Conservation (phyloP, 2,113 vertebrate species). For the Pygoscelis adeliae region DNA sequence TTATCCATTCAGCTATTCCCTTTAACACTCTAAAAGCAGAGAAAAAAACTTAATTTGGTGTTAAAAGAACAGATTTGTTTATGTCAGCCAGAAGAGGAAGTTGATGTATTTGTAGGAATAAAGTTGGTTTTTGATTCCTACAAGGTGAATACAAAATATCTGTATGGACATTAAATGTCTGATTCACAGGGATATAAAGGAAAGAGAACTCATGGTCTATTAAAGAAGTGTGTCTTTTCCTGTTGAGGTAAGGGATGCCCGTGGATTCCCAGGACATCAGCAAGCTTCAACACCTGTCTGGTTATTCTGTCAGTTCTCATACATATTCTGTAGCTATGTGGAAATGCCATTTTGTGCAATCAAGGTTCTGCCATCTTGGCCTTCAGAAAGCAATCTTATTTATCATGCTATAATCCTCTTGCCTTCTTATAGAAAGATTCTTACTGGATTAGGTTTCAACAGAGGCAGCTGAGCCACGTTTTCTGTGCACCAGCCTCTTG, state of each 20-base stretch:
- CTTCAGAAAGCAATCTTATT: not conserved
- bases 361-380: not conserved
- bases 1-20: not conserved
- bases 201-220: not conserved
- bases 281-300: not conserved
- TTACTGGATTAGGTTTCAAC: not conserved
- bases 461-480: not conserved
- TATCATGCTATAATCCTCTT: not conserved
- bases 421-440: slow-evolving; percentile 1
- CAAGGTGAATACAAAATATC: not conserved
- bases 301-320: not conserved
- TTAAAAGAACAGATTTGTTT: not conserved
- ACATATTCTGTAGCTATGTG: not conserved
- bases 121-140: not conserved
- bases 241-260: not conserved
- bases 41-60: not conserved
- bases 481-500: not conserved
- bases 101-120: not conserved
- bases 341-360: not conserved
- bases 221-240: not conserved
- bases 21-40: not conserved
- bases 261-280: not conserved
- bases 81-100: not conserved
- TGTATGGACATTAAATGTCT: not conserved
- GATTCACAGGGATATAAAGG: not conserved